These are phyloP conservation scores for Xyliphius kryptos DNA, from an alignment of 2,113 vertebrate genomes.

Conservation along the genomic window DNA sequence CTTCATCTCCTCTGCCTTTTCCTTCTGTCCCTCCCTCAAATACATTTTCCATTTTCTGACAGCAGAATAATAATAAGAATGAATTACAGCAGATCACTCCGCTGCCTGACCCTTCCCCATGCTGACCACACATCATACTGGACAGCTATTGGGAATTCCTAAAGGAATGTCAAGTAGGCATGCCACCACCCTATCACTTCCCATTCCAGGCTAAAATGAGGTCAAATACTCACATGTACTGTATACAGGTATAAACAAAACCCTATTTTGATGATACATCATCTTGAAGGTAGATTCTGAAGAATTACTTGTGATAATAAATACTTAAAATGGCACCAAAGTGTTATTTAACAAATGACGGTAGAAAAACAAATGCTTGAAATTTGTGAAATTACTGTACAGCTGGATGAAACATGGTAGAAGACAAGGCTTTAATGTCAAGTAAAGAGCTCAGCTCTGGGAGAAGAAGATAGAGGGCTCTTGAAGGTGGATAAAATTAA, in stretches of 20 bases:
- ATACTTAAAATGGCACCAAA: too few relatives aligned
- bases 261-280: too few relatives aligned
- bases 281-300: too few relatives aligned
- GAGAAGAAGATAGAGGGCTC: slow-evolving; percentile 61
- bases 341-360: too few relatives aligned
- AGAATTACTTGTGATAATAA: too few relatives aligned
- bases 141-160: slow-evolving; percentile 49
- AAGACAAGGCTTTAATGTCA: slow-evolving; percentile 49
- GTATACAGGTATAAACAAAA: too few relatives aligned
- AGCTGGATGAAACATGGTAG: slow-evolving; percentile 15
- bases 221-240: too few relatives aligned
- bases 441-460: slow-evolving; percentile 61
- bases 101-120: slow-evolving; percentile 20
- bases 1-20: not conserved
- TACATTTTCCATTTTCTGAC: too few relatives aligned
- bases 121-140: slow-evolving; percentile 52
- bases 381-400: slow-evolving; percentile 29
- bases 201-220: too few relatives aligned
- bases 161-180: slow-evolving; percentile 44
- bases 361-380: slow-evolving; percentile 13
- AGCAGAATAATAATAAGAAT: slow-evolving; percentile 52
- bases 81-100: slow-evolving; percentile 52
- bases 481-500: slow-evolving; percentile 69
- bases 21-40: too few relatives aligned
- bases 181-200: too few relatives aligned